phyloP scores from a whole-genome alignment of 2,113 vertebrate species.

The Zapornia atra region DNA sequence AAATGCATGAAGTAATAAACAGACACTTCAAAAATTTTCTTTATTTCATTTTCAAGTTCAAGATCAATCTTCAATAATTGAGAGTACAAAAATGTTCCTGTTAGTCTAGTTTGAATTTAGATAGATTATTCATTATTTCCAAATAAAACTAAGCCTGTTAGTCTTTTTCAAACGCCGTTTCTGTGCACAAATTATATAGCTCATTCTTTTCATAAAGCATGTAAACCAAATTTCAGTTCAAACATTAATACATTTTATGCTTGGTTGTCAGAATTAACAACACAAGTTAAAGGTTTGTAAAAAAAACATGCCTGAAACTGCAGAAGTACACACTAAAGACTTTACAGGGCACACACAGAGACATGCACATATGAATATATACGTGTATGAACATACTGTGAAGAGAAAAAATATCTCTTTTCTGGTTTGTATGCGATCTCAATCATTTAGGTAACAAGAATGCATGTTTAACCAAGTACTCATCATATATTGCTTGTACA shows the following conservation, averaged over 20 bases:
- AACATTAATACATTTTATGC: background rate
- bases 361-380: background rate
- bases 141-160: background rate
- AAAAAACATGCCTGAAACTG: background rate
- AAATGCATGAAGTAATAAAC: background rate
- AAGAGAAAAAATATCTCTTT: background rate
- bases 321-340: background rate
- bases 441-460: background rate
- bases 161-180: background rate
- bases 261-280: background rate
- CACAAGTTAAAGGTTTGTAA: background rate
- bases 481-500: background rate
- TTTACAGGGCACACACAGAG: background rate
- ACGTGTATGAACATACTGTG: background rate
- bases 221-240: background rate
- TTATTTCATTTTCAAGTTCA: conserved; percentile 17
- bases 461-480: background rate
- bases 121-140: background rate
- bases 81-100: background rate
- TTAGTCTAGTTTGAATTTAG: background rate
- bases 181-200: background rate
- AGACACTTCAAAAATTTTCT: background rate
- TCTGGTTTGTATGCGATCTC: background rate
- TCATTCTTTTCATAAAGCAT: background rate
- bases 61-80: background rate